Conservation (phyloP, 2,113 vertebrate species). For the Junco hyemalis region DNA sequence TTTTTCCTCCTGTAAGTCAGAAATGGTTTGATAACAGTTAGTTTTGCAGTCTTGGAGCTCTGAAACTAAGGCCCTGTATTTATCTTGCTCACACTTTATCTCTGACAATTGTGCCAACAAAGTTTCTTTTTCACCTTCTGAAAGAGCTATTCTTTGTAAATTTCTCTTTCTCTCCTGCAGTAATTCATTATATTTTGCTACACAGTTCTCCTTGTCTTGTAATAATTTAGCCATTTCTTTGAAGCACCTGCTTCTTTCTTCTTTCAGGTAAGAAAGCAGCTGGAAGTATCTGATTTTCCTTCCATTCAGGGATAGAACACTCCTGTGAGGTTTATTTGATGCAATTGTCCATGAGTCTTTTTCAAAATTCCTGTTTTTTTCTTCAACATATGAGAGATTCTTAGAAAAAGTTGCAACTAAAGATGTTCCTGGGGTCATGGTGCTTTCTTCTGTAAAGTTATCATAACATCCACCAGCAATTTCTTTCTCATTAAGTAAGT, state of each 20-base stretch:
- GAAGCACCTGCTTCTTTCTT: conserved; percentile 69
- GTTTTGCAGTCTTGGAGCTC: conserved; percentile 63
- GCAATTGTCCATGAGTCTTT: not conserved
- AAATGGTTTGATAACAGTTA: conserved; percentile 32
- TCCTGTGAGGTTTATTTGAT: not conserved
- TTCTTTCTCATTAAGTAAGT: not conserved
- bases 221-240: conserved; percentile 61
- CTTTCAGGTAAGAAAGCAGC: conserved; percentile 64
- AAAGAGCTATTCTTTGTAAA: not conserved
- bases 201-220: conserved; percentile 40
- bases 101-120: not conserved
- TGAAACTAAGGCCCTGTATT: conserved; percentile 1
- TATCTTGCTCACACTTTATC: conserved; percentile 14
- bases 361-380: not conserved
- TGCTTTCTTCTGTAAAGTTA: not conserved
- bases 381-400: not conserved
- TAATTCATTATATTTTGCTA: not conserved
- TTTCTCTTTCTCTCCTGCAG: not conserved
- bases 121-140: not conserved
- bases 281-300: not conserved
- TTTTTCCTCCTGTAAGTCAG: conserved; percentile 59
- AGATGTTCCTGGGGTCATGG: not conserved
- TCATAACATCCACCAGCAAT: not conserved
- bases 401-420: not conserved
- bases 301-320: not conserved